Evolutionary conservation across 2,888 invertebrate species (phyloP).

Genomic region (Perizoma flavofasciatum): DNA sequence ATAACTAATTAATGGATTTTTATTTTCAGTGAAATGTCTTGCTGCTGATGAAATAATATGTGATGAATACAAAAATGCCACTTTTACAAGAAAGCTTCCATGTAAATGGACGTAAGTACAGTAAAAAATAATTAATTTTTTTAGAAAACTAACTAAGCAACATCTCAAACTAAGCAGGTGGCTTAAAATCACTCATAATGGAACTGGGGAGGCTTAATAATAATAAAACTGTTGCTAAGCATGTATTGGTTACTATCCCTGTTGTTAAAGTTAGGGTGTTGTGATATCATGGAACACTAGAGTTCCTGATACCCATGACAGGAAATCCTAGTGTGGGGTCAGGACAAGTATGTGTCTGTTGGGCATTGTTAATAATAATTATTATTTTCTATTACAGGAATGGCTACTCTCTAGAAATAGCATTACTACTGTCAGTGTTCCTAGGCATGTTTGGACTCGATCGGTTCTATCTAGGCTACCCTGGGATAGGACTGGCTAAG

Average conservation of each 20-base stretch:
- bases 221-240: too few species aligned
- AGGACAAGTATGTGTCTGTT: too few species aligned
- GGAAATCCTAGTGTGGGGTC: too few species aligned
- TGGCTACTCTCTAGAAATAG: slow-evolving; percentile 96
- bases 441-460: slow-evolving; percentile 99
- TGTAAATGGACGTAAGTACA: slow-evolving; percentile 97
- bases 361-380: too few species aligned
- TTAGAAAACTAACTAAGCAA: too few species aligned
- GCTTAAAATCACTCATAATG: too few species aligned
- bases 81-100: slow-evolving; percentile 91
- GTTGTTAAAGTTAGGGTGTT: too few species aligned
- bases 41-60: slow-evolving; percentile 94
- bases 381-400: slow-evolving; percentile 85
- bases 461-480: slow-evolving; percentile 99
- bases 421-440: slow-evolving; percentile 96
- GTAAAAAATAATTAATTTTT: neutral
- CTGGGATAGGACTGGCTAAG: slow-evolving; percentile 96
- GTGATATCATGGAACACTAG: too few species aligned
- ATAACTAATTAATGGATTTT: neutral
- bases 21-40: slow-evolving; percentile 87
- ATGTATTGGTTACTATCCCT: too few species aligned
- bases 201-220: too few species aligned
- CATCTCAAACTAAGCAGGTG: too few species aligned
- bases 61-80: slow-evolving; percentile 89
- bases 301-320: too few species aligned